These are phyloP conservation scores for Cichladusa arquata DNA, from an alignment of 2,113 vertebrate species.

Conservation along the genomic window DNA sequence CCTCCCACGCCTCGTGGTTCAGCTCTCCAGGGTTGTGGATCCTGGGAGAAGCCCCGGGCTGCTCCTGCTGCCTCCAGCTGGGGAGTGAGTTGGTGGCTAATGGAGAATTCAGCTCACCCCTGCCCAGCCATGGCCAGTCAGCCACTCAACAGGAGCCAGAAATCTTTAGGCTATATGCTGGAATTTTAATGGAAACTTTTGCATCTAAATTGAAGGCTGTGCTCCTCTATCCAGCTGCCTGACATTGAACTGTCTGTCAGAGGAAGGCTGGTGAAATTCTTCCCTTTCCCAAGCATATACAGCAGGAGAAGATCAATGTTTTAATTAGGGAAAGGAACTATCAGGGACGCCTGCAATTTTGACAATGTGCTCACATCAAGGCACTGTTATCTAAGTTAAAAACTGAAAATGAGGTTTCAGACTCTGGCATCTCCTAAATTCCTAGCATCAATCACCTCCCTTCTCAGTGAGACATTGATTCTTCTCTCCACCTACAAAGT, in stretches of 20 bases:
- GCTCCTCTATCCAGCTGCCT: background rate
- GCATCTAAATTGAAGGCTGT: background rate
- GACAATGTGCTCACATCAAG: background rate
- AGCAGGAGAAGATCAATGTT: background rate
- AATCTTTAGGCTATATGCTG: background rate
- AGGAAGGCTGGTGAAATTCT: background rate
- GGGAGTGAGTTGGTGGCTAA: background rate
- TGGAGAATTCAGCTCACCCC: background rate
- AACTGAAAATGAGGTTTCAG: background rate
- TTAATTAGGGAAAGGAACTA: background rate
- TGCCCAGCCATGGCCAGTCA: background rate
- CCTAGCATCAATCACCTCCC: background rate
- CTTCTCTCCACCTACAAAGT: background rate
- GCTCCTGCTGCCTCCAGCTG: background rate
- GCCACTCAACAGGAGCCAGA: background rate
- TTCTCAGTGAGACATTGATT: background rate
- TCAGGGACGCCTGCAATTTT: background rate
- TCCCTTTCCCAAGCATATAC: background rate
- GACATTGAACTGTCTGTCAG: background rate
- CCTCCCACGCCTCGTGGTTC: rapidly evolving
- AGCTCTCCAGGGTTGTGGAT: rapidly evolving
- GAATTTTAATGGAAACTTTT: slow-evolving; percentile 37
- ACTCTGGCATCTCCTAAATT: background rate
- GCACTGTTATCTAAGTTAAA: background rate
- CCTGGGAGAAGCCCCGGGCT: rapidly evolving